Conservation (phyloP, 2,888 invertebrate genomes). For the Subacronicta megacephala region DNA sequence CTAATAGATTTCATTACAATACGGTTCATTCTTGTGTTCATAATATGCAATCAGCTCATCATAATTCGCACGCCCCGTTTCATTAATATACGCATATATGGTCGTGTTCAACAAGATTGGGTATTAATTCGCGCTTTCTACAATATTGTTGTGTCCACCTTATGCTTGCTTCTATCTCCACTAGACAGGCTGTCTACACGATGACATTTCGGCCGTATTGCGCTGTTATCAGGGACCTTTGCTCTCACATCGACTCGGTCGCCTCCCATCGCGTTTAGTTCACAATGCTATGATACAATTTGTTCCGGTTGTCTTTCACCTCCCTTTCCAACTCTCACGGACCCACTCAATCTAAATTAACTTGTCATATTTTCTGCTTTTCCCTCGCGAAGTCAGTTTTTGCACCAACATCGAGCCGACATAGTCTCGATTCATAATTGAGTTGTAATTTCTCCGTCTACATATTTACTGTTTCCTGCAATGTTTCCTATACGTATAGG, state of each 20-base stretch:
- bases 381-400: slow-evolving; percentile 69
- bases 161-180: slow-evolving; percentile 60
- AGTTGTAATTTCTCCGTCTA: slow-evolving; percentile 70
- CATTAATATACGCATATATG: slow-evolving; percentile 58
- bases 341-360: slow-evolving; percentile 81
- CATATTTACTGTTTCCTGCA: slow-evolving; percentile 68
- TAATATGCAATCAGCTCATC: slow-evolving; percentile 38
- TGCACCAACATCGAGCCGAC: slow-evolving; percentile 58
- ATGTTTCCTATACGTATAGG: slow-evolving; percentile 63
- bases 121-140: slow-evolving; percentile 75
- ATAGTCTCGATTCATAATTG: slow-evolving; percentile 69
- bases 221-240: slow-evolving; percentile 67
- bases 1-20: slow-evolving; percentile 10
- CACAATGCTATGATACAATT: slow-evolving; percentile 74
- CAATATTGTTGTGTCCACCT: slow-evolving; percentile 62
- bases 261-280: slow-evolving; percentile 65
- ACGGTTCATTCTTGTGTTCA: slow-evolving; percentile 12
- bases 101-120: slow-evolving; percentile 55
- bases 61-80: slow-evolving; percentile 46
- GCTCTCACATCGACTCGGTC: slow-evolving; percentile 60
- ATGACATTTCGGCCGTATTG: slow-evolving; percentile 64
- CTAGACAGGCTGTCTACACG: slow-evolving; percentile 59
- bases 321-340: slow-evolving; percentile 76
- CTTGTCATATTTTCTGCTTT: slow-evolving; percentile 83
- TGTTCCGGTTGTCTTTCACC: slow-evolving; percentile 80